Evolutionary conservation across 2,113 vertebrate species (phyloP).

Genomic region (Amia ocellicauda): DNA sequence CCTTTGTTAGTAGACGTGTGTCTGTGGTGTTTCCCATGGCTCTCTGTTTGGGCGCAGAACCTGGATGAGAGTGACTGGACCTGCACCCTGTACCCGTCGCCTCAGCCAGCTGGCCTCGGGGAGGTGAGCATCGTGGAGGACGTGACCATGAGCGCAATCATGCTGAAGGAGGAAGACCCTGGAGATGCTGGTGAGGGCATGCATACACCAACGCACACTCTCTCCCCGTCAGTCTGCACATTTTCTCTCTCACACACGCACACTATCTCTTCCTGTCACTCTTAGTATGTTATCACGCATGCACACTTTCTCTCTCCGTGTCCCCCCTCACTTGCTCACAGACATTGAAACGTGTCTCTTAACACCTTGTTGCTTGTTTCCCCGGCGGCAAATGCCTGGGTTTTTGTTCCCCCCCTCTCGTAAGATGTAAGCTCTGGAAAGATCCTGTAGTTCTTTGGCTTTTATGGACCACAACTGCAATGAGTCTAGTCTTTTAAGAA

Average conservation of each 20-base stretch:
- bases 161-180: constrained; percentile 89
- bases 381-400: no score
- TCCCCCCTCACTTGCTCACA: no score
- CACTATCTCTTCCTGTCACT: neutral
- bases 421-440: no score
- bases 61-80: constrained; percentile 86
- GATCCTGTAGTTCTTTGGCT: no score
- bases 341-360: no score
- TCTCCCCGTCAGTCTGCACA: no score
- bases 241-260: neutral
- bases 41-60: constrained; percentile 52
- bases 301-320: neutral
- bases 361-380: no score
- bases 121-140: constrained; percentile 77
- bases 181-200: constrained; percentile 80
- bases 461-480: no score
- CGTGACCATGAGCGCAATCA: constrained; percentile 75
- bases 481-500: no score
- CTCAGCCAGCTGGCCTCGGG: constrained; percentile 59
- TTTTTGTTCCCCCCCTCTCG: no score
- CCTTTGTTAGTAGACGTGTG: no score
- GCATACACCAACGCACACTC: neutral
- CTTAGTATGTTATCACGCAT: neutral
- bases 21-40: no score
- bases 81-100: constrained; percentile 60